Conservation (phyloP, 2,113 vertebrate species). For the Hyla sarda region DNA sequence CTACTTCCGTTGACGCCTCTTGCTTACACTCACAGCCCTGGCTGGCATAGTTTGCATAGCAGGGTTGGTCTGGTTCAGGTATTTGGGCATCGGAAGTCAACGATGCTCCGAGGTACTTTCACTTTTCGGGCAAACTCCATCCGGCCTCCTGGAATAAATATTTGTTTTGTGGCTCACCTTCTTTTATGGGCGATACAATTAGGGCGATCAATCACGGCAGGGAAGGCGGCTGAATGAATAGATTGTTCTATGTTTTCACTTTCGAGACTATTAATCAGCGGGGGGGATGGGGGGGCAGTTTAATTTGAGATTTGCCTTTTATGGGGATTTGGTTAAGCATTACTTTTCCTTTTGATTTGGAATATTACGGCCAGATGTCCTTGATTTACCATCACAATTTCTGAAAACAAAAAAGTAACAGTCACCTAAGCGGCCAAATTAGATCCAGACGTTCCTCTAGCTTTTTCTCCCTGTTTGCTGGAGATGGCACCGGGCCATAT, state of each 20-base stretch:
- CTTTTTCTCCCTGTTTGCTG: constrained; percentile 31
- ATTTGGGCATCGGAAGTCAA: constrained; percentile 46
- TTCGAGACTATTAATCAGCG: constrained; percentile 54
- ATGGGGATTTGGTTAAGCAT: constrained; percentile 57
- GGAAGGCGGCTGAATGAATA: constrained; percentile 49
- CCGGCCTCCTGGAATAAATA: constrained; percentile 8
- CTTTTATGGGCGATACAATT: constrained; percentile 41
- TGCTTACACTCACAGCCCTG: constrained; percentile 21
- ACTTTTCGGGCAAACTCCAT: constrained; percentile 3
- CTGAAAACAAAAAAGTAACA: constrained; percentile 57
- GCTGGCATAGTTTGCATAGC: constrained; percentile 31
- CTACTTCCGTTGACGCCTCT: constrained; percentile 46
- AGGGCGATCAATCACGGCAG: constrained; percentile 18
- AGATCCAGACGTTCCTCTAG: constrained; percentile 48
- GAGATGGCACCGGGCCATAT: constrained; percentile 48
- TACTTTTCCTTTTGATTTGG: constrained; percentile 59
- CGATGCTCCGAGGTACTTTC: constrained; percentile 18
- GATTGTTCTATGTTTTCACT: constrained; percentile 50
- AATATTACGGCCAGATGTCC: constrained; percentile 58
- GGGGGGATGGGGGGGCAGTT: constrained; percentile 52
- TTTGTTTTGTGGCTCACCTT: constrained; percentile 45
- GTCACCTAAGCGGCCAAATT: constrained; percentile 56
- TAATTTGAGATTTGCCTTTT: constrained; percentile 60
- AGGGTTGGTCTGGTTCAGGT: constrained; percentile 31
- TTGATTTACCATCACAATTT: constrained; percentile 57